Conservation (phyloP, 1,140 invertebrate species). For the Drosophila triauraria region DNA sequence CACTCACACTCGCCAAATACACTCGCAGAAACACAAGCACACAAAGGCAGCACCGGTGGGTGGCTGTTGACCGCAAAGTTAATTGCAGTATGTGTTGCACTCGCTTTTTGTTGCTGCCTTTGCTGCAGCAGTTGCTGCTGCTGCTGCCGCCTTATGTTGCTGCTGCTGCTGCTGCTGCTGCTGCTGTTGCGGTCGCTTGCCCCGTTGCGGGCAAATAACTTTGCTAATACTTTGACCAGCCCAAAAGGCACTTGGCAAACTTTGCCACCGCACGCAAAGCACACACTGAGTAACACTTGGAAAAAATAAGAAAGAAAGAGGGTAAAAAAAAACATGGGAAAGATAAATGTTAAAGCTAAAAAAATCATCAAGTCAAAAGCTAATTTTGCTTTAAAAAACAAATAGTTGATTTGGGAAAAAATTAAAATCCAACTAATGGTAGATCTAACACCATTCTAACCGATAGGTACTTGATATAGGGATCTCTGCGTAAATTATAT, state of each 20-base stretch:
- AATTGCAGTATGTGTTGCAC: conserved; percentile 64
- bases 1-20: conserved; percentile 3
- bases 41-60: conserved; percentile 60
- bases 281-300: conserved; percentile 10
- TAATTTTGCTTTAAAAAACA: not conserved
- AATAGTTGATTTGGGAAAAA: no score
- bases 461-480: no score
- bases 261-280: conserved; percentile 36
- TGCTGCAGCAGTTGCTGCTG: not conserved
- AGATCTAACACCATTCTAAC: no score
- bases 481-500: no score
- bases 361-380: not conserved
- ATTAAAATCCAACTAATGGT: no score
- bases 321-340: not conserved
- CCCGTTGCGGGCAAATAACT: conserved; percentile 73
- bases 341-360: not conserved
- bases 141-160: conserved; percentile 16
- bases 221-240: conserved; percentile 76
- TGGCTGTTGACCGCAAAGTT: conserved; percentile 74
- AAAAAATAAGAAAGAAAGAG: not conserved
- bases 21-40: conserved; percentile 12
- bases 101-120: conserved; percentile 20
- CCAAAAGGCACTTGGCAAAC: conserved; percentile 62
- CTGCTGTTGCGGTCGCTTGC: conserved; percentile 57
- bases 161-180: conserved; percentile 34